Evolutionary conservation across 2,888 invertebrate species (phyloP).

Genomic region (Melinaea marsaeus): DNA sequence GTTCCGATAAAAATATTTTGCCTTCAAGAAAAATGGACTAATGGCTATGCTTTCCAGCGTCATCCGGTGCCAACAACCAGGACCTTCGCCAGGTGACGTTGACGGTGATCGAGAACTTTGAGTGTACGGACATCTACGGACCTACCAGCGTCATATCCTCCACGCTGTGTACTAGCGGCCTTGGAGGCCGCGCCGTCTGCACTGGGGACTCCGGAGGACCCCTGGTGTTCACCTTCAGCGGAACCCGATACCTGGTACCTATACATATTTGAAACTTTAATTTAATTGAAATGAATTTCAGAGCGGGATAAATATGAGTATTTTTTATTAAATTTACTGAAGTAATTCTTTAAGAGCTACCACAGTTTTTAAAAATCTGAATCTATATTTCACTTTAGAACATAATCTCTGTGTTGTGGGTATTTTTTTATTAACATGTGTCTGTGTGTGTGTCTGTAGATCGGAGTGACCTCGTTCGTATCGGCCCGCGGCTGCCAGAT

Average conservation of each 20-base stretch:
- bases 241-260: slow-evolving; percentile 17
- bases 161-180: slow-evolving; percentile 34
- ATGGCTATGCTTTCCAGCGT: background rate
- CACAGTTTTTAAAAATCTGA: too few species aligned
- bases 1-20: too few species aligned
- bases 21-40: background rate
- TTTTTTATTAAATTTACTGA: too few species aligned
- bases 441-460: slow-evolving; percentile 15
- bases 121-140: slow-evolving; percentile 17
- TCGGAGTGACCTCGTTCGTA: slow-evolving; percentile 34
- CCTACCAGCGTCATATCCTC: slow-evolving; percentile 12
- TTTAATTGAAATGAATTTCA: too few species aligned
- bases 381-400: too few species aligned
- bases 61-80: slow-evolving; percentile 6
- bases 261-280: too few species aligned
- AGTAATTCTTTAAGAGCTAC: too few species aligned
- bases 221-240: slow-evolving; percentile 20
- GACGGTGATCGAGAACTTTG: slow-evolving; percentile 43
- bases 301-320: too few species aligned
- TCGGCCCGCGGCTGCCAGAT: slow-evolving; percentile 34
- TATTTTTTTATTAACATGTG: background rate
- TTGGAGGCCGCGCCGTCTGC: slow-evolving; percentile 32
- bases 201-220: slow-evolving; percentile 39
- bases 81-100: slow-evolving; percentile 31
- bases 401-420: too few species aligned